Conservation (phyloP, 2,113 vertebrate species). For the Heteronetta atricapilla region DNA sequence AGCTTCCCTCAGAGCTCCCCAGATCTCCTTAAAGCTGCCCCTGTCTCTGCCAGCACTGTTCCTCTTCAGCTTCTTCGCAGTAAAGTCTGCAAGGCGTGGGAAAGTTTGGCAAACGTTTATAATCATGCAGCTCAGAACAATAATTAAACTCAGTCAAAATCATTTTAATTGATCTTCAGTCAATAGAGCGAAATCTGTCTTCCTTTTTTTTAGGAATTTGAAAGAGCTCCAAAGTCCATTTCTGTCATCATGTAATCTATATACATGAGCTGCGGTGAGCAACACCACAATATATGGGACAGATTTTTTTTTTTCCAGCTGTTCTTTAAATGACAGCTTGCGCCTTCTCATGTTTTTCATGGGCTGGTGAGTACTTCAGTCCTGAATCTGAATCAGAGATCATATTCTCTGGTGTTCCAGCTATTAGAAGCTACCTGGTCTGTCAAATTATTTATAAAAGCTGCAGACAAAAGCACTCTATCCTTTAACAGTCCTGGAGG, state of each 20-base stretch:
- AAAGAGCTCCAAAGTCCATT: not conserved
- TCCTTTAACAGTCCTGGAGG: not conserved
- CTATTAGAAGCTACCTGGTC: not conserved
- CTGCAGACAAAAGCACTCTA: not conserved
- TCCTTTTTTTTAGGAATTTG: conserved; percentile 31
- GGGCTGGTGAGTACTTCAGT: not conserved
- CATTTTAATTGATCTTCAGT: not conserved
- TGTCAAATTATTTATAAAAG: not conserved
- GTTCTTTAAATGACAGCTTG: not conserved
- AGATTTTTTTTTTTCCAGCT: not conserved
- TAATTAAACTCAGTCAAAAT: not conserved
- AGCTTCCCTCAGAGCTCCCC: not conserved
- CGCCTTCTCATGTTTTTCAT: not conserved
- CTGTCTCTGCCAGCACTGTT: not conserved
- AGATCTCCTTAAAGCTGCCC: not conserved
- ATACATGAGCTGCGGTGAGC: conserved; percentile 1
- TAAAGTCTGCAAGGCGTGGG: not conserved
- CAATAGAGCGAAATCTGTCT: not conserved
- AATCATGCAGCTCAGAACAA: not conserved
- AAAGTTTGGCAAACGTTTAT: not conserved
- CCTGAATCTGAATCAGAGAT: not conserved
- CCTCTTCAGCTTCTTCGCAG: not conserved
- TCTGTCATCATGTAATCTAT: not conserved
- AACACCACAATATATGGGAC: conserved; percentile 1
- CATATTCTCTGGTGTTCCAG: not conserved